These are phyloP conservation scores for Riparia riparia DNA, from an alignment of 2,113 vertebrate genomes.

Conservation along the genomic window DNA sequence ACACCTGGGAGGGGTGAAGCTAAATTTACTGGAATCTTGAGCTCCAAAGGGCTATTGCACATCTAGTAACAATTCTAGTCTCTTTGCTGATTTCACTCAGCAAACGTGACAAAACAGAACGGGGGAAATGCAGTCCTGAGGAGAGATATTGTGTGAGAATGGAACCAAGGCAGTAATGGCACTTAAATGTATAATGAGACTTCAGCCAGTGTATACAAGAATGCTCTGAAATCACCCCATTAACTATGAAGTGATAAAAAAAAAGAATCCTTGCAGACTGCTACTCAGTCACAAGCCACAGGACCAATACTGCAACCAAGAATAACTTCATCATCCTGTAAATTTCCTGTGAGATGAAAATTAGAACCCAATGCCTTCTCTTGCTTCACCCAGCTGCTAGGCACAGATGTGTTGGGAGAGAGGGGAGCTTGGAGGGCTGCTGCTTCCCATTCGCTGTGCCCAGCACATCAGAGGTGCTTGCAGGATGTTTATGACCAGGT, in stretches of 20 bases:
- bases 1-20: not conserved
- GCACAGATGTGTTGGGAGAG: not conserved
- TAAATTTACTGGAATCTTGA: not conserved
- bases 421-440: fast-evolving
- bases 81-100: not conserved
- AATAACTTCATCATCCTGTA: not conserved
- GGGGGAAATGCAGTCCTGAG: not conserved
- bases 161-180: not conserved
- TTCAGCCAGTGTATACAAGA: not conserved
- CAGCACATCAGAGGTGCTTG: not conserved
- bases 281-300: not conserved
- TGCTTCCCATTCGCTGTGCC: not conserved
- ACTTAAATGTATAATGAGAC: not conserved
- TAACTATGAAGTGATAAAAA: not conserved
- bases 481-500: not conserved
- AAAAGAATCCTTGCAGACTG: not conserved
- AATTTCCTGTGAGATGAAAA: not conserved
- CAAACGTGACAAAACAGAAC: not conserved
- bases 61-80: not conserved
- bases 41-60: not conserved
- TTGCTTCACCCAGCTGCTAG: not conserved
- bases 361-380: not conserved
- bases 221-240: not conserved
- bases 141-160: not conserved
- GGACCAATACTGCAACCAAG: not conserved